A percentile compares a stretch with the other conserved stretches of the same genome.
phyloP scores from a whole-genome alignment of 2,888 invertebrate genomes.

The Caenorhabditis virilis region DNA sequence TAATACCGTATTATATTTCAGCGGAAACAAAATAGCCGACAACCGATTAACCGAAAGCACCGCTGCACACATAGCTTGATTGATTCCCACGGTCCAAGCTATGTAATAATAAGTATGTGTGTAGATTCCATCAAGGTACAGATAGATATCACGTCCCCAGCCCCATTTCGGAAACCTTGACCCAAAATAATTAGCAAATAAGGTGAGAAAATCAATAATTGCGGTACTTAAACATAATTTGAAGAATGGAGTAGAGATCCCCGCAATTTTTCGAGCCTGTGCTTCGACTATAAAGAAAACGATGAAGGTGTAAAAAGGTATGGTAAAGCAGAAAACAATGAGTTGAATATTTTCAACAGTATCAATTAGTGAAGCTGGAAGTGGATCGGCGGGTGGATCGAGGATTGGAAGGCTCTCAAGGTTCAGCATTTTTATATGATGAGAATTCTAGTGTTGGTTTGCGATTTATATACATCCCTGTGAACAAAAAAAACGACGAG shows the following conservation, averaged over 20 bases:
- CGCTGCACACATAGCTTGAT: constrained; percentile 31
- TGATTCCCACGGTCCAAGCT: constrained; percentile 28
- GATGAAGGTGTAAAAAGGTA: constrained; percentile 23
- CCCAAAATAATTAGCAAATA: constrained; percentile 25
- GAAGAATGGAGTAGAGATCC: constrained; percentile 33
- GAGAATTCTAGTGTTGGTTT: too few species aligned
- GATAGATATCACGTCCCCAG: constrained; percentile 9
- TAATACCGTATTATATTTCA: too few species aligned
- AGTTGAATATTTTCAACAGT: constrained; percentile 19
- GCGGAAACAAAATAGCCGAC: constrained; percentile 24
- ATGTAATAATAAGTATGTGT: constrained; percentile 26
- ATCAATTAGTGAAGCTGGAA: neutral
- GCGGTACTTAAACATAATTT: constrained; percentile 29
- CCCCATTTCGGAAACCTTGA: constrained; percentile 30
- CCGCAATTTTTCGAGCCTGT: constrained; percentile 13
- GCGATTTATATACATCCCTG: too few species aligned
- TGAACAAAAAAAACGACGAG: too few species aligned
- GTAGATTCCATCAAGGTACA: constrained; percentile 8
- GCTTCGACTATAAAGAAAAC: constrained; percentile 10
- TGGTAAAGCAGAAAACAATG: constrained; percentile 22
- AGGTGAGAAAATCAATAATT: constrained; percentile 18
- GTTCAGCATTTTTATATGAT: too few species aligned
- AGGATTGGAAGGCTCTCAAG: neutral
- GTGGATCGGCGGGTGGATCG: neutral
- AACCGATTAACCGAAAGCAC: constrained; percentile 25